phyloP scores from a whole-genome alignment of 2,113 vertebrate species.

The Bettongia penicillata region DNA sequence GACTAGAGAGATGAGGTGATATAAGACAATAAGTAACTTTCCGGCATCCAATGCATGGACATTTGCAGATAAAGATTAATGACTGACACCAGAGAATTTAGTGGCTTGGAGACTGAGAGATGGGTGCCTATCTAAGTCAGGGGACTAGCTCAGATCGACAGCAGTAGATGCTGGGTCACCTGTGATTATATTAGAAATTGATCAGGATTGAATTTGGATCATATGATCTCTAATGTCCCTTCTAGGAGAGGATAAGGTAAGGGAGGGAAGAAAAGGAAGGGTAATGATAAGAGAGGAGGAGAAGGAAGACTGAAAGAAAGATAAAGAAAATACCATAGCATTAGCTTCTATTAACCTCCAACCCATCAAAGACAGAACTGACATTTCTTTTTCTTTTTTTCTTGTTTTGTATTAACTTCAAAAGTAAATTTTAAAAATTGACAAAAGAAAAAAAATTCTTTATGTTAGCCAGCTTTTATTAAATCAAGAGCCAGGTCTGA shows the following conservation, averaged over 20 bases:
- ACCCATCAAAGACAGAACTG: not conserved
- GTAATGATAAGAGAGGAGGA: too few relatives aligned
- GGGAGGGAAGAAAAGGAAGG: too few relatives aligned
- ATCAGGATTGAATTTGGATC: not conserved
- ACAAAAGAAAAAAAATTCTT: not conserved
- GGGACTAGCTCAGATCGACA: not conserved
- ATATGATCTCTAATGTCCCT: not conserved
- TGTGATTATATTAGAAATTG: not conserved
- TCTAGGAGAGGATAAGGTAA: not conserved
- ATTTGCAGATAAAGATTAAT: not conserved
- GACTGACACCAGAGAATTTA: not conserved
- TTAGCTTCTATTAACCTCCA: not conserved
- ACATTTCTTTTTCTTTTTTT: not conserved
- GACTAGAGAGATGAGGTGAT: not conserved
- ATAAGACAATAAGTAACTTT: not conserved
- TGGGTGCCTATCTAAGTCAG: not conserved
- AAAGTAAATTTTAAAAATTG: not conserved
- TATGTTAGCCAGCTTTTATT: not conserved
- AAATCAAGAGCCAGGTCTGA: not conserved
- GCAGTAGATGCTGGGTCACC: not conserved
- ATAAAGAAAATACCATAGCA: not conserved
- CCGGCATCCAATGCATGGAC: not conserved
- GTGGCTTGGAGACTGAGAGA: not conserved
- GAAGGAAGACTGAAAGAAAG: not conserved
- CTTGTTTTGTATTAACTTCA: not conserved